Evolutionary conservation across 2,888 invertebrate genomes (phyloP), one percentile per base, ranked within the genome.

Genomic region (Phlogophora meticulosa): DNA sequence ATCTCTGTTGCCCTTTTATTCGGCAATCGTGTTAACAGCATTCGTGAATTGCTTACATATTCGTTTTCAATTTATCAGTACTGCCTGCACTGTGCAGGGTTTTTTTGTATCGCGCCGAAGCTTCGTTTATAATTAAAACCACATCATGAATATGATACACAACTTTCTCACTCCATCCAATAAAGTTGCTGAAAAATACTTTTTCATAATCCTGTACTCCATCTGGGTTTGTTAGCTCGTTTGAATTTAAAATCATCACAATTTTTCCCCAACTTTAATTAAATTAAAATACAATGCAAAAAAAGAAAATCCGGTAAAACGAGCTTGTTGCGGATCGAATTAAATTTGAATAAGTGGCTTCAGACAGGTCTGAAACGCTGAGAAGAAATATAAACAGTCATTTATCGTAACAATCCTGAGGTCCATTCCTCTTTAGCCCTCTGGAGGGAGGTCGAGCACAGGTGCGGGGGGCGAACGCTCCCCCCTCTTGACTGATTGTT

Each of bases 361-460:
- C 83, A 88, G 91, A 91, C 90, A 89, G 88, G 77, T 83, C 79
- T 80, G 76, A 81, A 81, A 74, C 65, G 81, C 69, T 80, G 76
- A 86, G 89, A 86, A 91, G 91, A 93, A 89, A 91, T 92, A 93
- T 93, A 93, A 92, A 93, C 92, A 92, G 90, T 88, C 87, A 94
- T 94, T 93, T 92, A 93, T 94, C 90, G 89, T 83, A 74, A 86
- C 89, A 88, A 91, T 91, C 88, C 85, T 78, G 83, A 81, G 87
- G 89, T 90, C 88, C 89, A 84, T 86, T 87, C 86, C 85, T 86
- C 78, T 84, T 84, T 85, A 75, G 73, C 71, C 77, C 82, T 76
- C 78, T 71, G 56, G 78, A 75, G 80, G 73, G 76, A 81, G 72
- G 77, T 63, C 46, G 89, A 84, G 85, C 92, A 87, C 93, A 93